Evolutionary conservation across 2,113 vertebrate genomes (phyloP), one percentile per base, ranked within the genome.

Genomic region (Pampusana beccarii): DNA sequence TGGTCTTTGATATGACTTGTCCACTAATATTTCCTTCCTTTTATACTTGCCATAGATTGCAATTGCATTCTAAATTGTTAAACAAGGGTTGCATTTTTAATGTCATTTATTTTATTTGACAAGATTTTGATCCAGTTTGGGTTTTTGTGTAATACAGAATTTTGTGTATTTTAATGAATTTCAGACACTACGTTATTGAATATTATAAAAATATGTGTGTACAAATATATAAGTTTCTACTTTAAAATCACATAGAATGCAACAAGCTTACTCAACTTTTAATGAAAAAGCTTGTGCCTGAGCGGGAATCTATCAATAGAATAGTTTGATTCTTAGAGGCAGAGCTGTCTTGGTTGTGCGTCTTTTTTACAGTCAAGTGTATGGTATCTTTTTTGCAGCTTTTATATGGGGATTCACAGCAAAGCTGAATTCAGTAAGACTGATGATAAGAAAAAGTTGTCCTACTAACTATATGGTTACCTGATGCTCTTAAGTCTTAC

Each of bases 31-130:
- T 70, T 90, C 17, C 48, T 80, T 90, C 42, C 18, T 20, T 34
- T 71, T 56, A 33, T 36, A 61, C 26, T 53, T 72, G 18, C 44
- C 26, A 3, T 51, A 8, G 1, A 42, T 64, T 81, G 16, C 31
- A 73, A 13, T 56, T 65, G 14, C 14, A 2, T 72, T 86, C 60
- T n/a, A 25, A 83, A 40, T 3, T 80, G 33, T 57, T 57, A 15
- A 65, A 25, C 0, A 1, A 92, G 24, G 6, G 48, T 58, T 21
- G 7, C 0, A 3, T 50, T 87, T 42, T 42, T 57, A 26, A 66
- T 1, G 3, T 1, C 3, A 28, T 19, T 46, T 46, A 3, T 2
- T 25, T 17, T n/a, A 62, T 71, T 62, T 8, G 13, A 16, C 3
- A 1, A 38, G 11, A 9, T 40, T 72, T 36, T 19, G 66, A 1